These are phyloP conservation scores for Steinernema carpocapsae DNA, from an alignment of 2,888 invertebrate species.

Conservation along the genomic window DNA sequence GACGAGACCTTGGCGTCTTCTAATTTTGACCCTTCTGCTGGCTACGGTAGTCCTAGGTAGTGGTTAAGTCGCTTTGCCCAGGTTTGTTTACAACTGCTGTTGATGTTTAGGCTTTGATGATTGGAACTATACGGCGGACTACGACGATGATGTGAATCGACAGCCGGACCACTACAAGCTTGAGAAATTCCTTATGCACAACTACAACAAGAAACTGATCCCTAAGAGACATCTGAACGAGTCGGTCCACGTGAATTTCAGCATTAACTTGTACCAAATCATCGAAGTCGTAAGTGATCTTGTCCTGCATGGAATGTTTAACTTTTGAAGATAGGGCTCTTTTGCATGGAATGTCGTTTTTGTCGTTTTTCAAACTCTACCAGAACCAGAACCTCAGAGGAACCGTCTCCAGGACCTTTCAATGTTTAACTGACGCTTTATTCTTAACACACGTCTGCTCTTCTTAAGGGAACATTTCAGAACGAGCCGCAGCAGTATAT, in stretches of 20 bases:
- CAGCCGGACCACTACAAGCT: conserved; percentile 44
- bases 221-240: conserved; percentile 40
- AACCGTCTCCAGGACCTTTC: not conserved
- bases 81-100: not conserved
- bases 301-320: too few relatives aligned
- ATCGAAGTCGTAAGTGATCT: conserved; percentile 43
- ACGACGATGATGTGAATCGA: conserved; percentile 31
- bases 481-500: conserved; percentile 51
- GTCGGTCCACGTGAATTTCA: conserved; percentile 42
- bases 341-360: too few relatives aligned
- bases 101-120: conserved; percentile 28
- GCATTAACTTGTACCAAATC: conserved; percentile 47
- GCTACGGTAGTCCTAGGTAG: not conserved
- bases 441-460: not conserved
- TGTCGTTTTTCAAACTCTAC: too few relatives aligned
- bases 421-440: too few relatives aligned
- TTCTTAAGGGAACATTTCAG: conserved; percentile 34
- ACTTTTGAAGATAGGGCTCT: too few relatives aligned
- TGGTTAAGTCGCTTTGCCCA: not conserved
- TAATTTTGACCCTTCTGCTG: not conserved
- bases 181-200: conserved; percentile 42
- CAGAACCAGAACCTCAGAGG: too few relatives aligned
- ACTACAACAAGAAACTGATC: conserved; percentile 45
- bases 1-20: not conserved
- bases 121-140: conserved; percentile 28